Evolutionary conservation across 2,888 invertebrate genomes (phyloP).

Genomic region (Troides aeacus): DNA sequence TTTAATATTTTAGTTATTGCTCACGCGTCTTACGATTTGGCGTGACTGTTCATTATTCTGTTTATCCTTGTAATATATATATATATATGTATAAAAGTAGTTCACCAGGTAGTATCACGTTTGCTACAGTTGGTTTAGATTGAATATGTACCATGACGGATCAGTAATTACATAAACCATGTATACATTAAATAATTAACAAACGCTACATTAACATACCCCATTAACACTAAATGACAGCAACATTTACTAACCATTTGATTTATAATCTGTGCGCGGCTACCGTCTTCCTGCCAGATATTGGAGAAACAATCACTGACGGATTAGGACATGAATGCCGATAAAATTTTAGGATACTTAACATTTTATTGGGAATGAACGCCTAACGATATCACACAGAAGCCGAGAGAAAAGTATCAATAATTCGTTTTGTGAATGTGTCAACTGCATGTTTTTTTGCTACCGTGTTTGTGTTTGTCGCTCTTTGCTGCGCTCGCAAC

Average conservation of each 20-base stretch:
- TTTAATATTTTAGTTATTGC: slow-evolving; percentile 42
- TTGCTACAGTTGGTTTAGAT: slow-evolving; percentile 4
- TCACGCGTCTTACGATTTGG: slow-evolving; percentile 76
- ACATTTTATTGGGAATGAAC: slow-evolving; percentile 66
- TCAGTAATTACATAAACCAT: slow-evolving; percentile 3
- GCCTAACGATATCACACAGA: slow-evolving; percentile 68
- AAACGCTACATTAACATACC: slow-evolving; percentile 44
- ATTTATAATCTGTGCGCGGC: slow-evolving; percentile 59
- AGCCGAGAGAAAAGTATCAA: slow-evolving; percentile 54
- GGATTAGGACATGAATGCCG: slow-evolving; percentile 51
- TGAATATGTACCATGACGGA: slow-evolving; percentile 7
- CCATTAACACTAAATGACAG: slow-evolving; percentile 38
- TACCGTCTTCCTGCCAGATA: slow-evolving; percentile 78
- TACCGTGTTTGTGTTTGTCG: slow-evolving; percentile 69
- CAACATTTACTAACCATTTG: slow-evolving; percentile 41
- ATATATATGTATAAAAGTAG: slow-evolving; percentile 19
- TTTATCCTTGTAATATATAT: slow-evolving; percentile 7
- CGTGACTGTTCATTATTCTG: slow-evolving; percentile 52
- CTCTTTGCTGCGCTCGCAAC: slow-evolving; percentile 49
- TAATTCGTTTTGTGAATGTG: slow-evolving; percentile 63
- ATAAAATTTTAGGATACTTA: slow-evolving; percentile 59
- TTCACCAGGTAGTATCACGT: slow-evolving; percentile 15
- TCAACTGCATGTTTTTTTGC: slow-evolving; percentile 67
- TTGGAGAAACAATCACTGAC: slow-evolving; percentile 50
- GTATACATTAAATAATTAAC: slow-evolving; percentile 34